Base-by-base conservation (phyloP, 1,140 invertebrate genomes). In the Pogonomyrmex californicus region DNA sequence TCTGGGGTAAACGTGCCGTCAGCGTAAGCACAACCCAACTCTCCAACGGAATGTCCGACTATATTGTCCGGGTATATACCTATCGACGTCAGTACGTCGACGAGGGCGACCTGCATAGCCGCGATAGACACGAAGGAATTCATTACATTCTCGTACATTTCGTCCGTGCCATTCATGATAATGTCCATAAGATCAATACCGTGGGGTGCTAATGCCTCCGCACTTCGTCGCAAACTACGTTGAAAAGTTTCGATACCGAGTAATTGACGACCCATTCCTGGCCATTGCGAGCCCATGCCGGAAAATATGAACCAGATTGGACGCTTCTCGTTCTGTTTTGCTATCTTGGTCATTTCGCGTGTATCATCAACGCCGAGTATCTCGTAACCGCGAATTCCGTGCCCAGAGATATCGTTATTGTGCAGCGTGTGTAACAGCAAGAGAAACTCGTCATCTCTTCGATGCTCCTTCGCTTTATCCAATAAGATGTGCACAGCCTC, bases 271-370 rank as follows among this genome's bases (percentile, higher is more conserved):
- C 97, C 99, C 99, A 99, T 99, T 86, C 98, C 98, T 63, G 97
- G 96, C 99, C 99, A 99, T 95, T 99, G 99, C 54, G 97, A 97
- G 12, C 99, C 99, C 99, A 99, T 99, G 51, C 99, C 99, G 66
- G 98, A 98, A 95, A 99, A 99, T 54, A 99, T 96, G 94, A 97
- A 99, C 98, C 98, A 99, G 38, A 99, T 95, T 1, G 98, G 98
- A 41, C 98, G 96, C 87, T 96, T 96, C 49, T 97, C 96, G 54
- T 91, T 87, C 0, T 36, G 14, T 51, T 93, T 93, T 14, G 93
- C 83, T n/a, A 88, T 90, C 36, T 95, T 92, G 4, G 86, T 51
- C 1, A 95, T 89, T 63, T 96, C 96, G 4, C 95, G 92, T 5
- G 79, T 87, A 0, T 83, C 60, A 6, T 89, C 63, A 2, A 96